phyloP scores from a whole-genome alignment of 2,797 vertebrate genomes.

The Brachyrhaphis roseni region DNA sequence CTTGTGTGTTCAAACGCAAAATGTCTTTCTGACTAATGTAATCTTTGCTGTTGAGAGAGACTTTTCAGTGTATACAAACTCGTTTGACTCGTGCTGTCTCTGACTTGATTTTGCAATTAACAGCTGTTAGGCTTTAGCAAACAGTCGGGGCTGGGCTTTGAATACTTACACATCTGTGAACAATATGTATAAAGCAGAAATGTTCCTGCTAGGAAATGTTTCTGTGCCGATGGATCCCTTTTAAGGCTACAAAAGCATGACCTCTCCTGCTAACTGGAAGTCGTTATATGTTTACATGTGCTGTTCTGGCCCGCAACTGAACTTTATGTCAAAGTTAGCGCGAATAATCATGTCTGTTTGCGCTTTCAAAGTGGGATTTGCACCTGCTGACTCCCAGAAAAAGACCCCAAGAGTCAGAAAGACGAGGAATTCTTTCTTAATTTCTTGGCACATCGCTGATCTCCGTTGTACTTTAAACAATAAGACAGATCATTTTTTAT shows the following conservation, averaged over 20 bases:
- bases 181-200: slow-evolving; percentile 65
- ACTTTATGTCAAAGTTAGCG: slow-evolving; percentile 33
- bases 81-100: slow-evolving; percentile 38
- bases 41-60: slow-evolving; percentile 41
- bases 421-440: background rate
- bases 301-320: slow-evolving; percentile 22
- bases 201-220: slow-evolving; percentile 66
- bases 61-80: slow-evolving; percentile 28
- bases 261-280: slow-evolving; percentile 46
- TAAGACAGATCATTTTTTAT: background rate
- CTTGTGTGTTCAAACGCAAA: slow-evolving; percentile 49
- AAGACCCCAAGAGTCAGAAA: background rate
- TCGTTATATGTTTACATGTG: slow-evolving; percentile 42
- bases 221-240: slow-evolving; percentile 41
- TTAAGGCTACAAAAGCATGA: slow-evolving; percentile 56
- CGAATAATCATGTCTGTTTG: slow-evolving; percentile 25
- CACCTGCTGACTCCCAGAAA: slow-evolving; percentile 46
- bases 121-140: slow-evolving; percentile 62
- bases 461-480: background rate
- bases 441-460: slow-evolving; percentile 5
- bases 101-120: slow-evolving; percentile 65
- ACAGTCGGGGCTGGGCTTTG: slow-evolving; percentile 28
- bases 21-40: slow-evolving; percentile 48
- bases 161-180: slow-evolving; percentile 72
- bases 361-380: slow-evolving; percentile 10